Evolutionary conservation across 2,888 invertebrate genomes (phyloP), one percentile per base, ranked within the genome.

Genomic region (Polietes domitor): DNA sequence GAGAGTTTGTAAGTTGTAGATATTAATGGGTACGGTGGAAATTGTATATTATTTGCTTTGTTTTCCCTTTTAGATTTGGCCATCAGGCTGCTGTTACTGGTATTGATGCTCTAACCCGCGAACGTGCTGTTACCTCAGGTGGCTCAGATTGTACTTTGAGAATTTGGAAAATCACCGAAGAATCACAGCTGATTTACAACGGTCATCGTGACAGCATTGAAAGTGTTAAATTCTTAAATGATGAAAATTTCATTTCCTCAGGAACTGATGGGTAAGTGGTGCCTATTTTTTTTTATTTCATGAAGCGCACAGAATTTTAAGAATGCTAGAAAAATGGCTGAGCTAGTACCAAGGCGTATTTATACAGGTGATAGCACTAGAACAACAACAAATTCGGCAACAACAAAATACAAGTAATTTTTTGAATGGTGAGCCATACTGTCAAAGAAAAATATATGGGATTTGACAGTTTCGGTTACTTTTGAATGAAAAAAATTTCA

Each of bases 111-210:
- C 93, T 99, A 80, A 94, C 95, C 37, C 94, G 96, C 87, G 98
- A 99, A 89, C 93, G 98, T 86, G 97, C 97, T 4, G 94, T 99
- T 12, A 97, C 98, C 0, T 94, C 96, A 19, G 99, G 99, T 17
- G 98, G 98, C 3, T 94, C 96, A 83, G 99, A 99, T 90, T 94
- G 95, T 53, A 94, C 97, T 1, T 93, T 98, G 19, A 94, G 99
- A 87, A 94, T 99, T 87, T 99, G 99, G 99, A 99, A 99, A 92
- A 96, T 99, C 79, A 95, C 96, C 0, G 99, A 99, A 93, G 99
- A 99, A 91, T 98, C 98, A 19, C 99, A 99, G 90, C 93, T 99
- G 19, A 96, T 99, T 87, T 99, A 96, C 90, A 97, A 98, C 91
- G 97, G 97, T 0, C 96, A 96, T 78, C 92, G 93, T 15, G 95